These are phyloP conservation scores for Drosophila eohydei DNA, from an alignment of 2,888 invertebrate species.

Conservation along the genomic window DNA sequence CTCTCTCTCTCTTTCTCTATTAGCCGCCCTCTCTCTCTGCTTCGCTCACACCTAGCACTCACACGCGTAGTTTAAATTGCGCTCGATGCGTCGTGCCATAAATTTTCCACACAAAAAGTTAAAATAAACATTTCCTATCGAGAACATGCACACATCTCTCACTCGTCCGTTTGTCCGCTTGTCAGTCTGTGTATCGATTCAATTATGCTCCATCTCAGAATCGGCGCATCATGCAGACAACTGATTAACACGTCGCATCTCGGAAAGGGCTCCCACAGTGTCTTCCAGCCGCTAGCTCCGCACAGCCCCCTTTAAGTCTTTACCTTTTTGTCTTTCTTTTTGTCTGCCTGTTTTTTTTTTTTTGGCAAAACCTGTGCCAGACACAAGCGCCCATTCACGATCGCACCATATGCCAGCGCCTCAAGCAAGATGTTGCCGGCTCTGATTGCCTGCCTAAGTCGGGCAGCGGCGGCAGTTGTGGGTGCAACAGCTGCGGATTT, in stretches of 20 bases:
- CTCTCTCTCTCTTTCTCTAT: neutral
- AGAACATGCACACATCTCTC: constrained; percentile 28
- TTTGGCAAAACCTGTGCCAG: constrained; percentile 55
- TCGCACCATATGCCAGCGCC: constrained; percentile 48
- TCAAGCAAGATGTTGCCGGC: constrained; percentile 62
- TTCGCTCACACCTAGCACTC: constrained; percentile 52
- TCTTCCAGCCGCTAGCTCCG: constrained; percentile 8
- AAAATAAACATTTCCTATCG: constrained; percentile 58
- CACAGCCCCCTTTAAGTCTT: neutral
- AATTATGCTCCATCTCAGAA: constrained; percentile 63
- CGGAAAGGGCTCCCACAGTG: constrained; percentile 58
- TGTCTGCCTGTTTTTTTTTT: constrained; percentile 6
- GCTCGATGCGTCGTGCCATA: constrained; percentile 67
- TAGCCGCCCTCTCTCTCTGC: neutral
- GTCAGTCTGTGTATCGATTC: constrained; percentile 61
- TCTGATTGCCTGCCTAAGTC: constrained; percentile 49
- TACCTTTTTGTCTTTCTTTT: constrained; percentile 1
- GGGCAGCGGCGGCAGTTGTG: constrained; percentile 39
- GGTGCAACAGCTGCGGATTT: constrained; percentile 60
- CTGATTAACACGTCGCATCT: constrained; percentile 67
- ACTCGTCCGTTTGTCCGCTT: constrained; percentile 11
- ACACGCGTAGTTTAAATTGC: constrained; percentile 79
- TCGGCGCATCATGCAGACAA: constrained; percentile 67
- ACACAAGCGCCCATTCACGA: constrained; percentile 39
- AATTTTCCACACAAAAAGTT: constrained; percentile 59